These are phyloP conservation scores for Penaeus chinensis DNA, from an alignment of 1,140 invertebrate species.

Conservation along the genomic window DNA sequence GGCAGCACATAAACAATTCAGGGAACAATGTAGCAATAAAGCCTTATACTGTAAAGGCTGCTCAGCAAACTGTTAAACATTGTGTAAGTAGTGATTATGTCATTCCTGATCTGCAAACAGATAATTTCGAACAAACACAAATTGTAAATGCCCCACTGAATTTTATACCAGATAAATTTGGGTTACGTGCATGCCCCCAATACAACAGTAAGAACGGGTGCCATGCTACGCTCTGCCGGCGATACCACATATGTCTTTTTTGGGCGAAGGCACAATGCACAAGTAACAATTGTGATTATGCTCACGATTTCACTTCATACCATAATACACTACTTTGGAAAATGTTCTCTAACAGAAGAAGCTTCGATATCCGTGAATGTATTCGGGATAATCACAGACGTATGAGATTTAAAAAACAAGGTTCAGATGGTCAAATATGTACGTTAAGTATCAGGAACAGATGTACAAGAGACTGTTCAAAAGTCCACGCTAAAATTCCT, in stretches of 20 bases:
- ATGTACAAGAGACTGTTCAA: conserved; percentile 47
- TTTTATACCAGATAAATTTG: conserved; percentile 21
- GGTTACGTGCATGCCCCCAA: conserved; percentile 44
- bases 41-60: background rate
- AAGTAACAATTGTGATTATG: conserved; percentile 21
- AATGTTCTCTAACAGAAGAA: background rate
- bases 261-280: conserved; percentile 50
- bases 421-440: conserved; percentile 33
- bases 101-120: background rate
- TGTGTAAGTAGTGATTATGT: conserved; percentile 42
- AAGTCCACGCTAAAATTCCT: conserved; percentile 37
- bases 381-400: conserved; percentile 30
- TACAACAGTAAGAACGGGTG: conserved; percentile 51
- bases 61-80: conserved; percentile 16
- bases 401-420: conserved; percentile 5
- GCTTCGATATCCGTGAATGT: conserved; percentile 16
- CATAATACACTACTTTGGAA: conserved; percentile 37
- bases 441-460: conserved; percentile 33
- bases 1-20: too few relatives aligned
- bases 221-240: conserved; percentile 32
- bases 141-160: background rate
- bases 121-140: background rate
- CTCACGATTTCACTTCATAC: conserved; percentile 35
- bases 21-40: too few relatives aligned
- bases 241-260: conserved; percentile 52